These are phyloP conservation scores for Holacanthella duospinosa DNA, from an alignment of 2,888 invertebrate genomes.

Conservation along the genomic window DNA sequence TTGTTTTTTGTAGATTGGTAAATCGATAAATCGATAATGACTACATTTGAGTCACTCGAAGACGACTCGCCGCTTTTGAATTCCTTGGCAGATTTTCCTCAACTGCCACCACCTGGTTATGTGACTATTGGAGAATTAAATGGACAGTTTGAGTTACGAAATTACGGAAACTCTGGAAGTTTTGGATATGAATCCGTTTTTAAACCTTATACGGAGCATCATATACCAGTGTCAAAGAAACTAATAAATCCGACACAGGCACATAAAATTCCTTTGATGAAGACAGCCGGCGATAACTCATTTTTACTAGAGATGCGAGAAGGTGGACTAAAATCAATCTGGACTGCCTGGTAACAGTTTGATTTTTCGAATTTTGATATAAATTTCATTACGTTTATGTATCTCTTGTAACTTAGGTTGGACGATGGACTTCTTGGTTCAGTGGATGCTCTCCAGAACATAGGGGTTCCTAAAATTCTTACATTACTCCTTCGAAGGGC, in stretches of 20 bases:
- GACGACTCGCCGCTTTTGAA: background rate
- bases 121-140: slow-evolving; percentile 22
- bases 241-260: slow-evolving; percentile 12
- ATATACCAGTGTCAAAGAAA: slow-evolving; percentile 11
- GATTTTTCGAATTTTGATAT: background rate
- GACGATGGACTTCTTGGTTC: slow-evolving; percentile 21
- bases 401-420: slow-evolving; percentile 12
- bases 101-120: slow-evolving; percentile 9
- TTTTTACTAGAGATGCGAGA: slow-evolving; percentile 10
- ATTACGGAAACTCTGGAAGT: background rate
- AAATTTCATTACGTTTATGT: background rate
- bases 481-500: background rate
- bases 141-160: slow-evolving; percentile 22
- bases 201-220: slow-evolving; percentile 11
- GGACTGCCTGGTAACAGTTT: slow-evolving; percentile 24
- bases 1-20: too few species aligned
- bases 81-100: slow-evolving; percentile 19
- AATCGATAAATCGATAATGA: background rate
- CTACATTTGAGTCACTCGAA: background rate
- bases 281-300: background rate
- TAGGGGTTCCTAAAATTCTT: background rate
- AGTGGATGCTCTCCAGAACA: slow-evolving; percentile 7
- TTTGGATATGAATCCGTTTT: background rate
- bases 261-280: slow-evolving; percentile 18
- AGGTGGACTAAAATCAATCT: slow-evolving; percentile 18